Base-by-base conservation (phyloP, 2,113 vertebrate species). In the Thomomys bottae region DNA sequence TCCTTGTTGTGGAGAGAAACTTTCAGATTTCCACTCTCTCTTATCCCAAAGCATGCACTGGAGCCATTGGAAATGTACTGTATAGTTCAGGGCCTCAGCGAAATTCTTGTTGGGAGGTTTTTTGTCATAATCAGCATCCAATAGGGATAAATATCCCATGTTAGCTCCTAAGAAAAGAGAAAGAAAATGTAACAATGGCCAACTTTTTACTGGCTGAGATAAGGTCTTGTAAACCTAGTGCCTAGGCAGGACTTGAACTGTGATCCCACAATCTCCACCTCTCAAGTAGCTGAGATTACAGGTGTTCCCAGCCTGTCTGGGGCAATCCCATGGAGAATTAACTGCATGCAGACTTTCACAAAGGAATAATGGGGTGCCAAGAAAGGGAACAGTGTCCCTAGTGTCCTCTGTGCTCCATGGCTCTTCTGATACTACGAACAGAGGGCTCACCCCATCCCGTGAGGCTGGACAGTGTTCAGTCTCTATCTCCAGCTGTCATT, bases 11-110 rank as follows among this genome's bases (percentile, higher is more conserved):
- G 98, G 96, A 64, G 67, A 93, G 89, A 97, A 97, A 24, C 94
- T 90, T 6, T 81, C 88, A 3, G 92, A 95, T 9, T 91, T 97
- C 98, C 98, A 98, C 21, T 94, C 88, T 72, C 79, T 94, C 59
- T 73, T 61, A 5, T 98, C 97, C 98, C 98, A 98, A 88, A 97
- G 96, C 88, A 98, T 82, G 94, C 98, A 98, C 38, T 85, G 96
- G 68, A 94, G 96, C 89, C 97, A 96, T 34, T 97, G 97, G 24
- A 98, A 95, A 32, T 40, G 91, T 38, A 99, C 63, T 0, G 96
- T 96, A 86, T 99, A 99, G 93, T 96, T 97, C 78, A 98, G 96
- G 24, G 94, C 79, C 38, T 93, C 90, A 17, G 96, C 94, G 14
- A 96, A 67, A 17, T 97, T 96, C 40, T 93, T 96, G 93, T 95